Percentiles rank a stretch among this genome's conserved stretches.
Evolutionary conservation across 2,797 vertebrate species (phyloP).

Genomic region (Avahi laniger): DNA sequence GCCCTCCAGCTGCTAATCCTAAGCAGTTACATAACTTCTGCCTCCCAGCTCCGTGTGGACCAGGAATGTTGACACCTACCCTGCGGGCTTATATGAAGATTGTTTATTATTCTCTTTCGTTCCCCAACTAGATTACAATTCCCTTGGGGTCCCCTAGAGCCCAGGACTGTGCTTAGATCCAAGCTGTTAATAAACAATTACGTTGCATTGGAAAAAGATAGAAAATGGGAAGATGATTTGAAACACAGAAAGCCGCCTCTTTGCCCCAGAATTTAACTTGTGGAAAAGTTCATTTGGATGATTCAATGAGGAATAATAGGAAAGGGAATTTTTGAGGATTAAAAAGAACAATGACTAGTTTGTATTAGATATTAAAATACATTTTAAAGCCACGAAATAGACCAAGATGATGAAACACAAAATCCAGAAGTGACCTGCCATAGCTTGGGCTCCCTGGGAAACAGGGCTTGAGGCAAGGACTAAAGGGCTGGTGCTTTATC

Average conservation of each 20-base stretch:
- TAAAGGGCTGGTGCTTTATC: background rate
- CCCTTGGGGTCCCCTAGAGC: background rate
- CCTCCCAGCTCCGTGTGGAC: background rate
- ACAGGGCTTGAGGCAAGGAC: background rate
- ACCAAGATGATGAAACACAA: background rate
- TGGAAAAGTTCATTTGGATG: background rate
- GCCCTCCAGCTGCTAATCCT: background rate
- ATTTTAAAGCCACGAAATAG: background rate
- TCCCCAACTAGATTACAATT: background rate
- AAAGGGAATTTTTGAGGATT: background rate
- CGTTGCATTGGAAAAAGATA: background rate
- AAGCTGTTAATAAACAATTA: background rate
- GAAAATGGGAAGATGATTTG: background rate
- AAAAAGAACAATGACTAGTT: background rate
- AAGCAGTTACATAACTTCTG: background rate
- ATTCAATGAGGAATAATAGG: background rate
- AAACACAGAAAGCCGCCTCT: background rate
- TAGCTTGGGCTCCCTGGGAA: background rate
- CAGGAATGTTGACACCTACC: accelerated
- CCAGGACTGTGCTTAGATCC: background rate
- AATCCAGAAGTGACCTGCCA: background rate
- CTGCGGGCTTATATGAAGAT: background rate
- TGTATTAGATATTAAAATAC: background rate
- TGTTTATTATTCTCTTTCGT: background rate
- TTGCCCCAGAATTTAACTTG: background rate